These are phyloP conservation scores for Ecliptopera silaceata DNA, from an alignment of 2,888 invertebrate genomes.

Conservation along the genomic window DNA sequence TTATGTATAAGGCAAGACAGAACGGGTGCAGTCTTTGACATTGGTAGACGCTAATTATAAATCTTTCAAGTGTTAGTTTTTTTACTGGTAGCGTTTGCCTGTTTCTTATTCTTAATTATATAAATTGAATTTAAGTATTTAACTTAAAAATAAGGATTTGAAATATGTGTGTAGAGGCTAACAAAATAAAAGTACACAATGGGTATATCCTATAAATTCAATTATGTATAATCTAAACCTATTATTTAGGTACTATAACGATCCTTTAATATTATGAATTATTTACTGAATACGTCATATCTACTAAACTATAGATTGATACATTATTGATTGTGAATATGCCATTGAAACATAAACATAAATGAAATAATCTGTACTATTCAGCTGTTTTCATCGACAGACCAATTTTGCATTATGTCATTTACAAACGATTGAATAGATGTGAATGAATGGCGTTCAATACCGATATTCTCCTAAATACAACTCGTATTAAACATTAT, in stretches of 20 bases:
- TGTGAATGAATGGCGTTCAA: conserved; percentile 50
- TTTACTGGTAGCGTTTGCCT: conserved; percentile 17
- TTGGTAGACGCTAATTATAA: conserved; percentile 36
- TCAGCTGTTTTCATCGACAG: conserved; percentile 21
- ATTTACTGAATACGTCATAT: no score
- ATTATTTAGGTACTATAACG: no score
- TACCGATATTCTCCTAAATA: conserved; percentile 49
- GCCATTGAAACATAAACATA: no score
- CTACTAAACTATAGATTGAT: no score
- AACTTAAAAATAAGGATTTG: not conserved
- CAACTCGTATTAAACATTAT: no score
- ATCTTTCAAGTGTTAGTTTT: conserved; percentile 29
- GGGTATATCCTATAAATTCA: no score
- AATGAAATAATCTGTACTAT: conserved; percentile 20
- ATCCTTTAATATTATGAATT: no score
- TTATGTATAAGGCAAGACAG: conserved; percentile 15
- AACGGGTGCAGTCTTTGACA: conserved; percentile 28
- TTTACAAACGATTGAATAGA: conserved; percentile 59
- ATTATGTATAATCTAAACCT: no score
- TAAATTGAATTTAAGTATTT: conserved; percentile 18
- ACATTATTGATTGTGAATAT: no score
- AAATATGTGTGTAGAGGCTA: no score
- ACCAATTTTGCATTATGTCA: conserved; percentile 40
- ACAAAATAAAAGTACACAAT: no score
- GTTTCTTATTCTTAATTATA: conserved; percentile 26